Evolutionary conservation across 2,797 vertebrate genomes (phyloP), one percentile per base, ranked within the genome.

Genomic region (Megaceryle alcyon): DNA sequence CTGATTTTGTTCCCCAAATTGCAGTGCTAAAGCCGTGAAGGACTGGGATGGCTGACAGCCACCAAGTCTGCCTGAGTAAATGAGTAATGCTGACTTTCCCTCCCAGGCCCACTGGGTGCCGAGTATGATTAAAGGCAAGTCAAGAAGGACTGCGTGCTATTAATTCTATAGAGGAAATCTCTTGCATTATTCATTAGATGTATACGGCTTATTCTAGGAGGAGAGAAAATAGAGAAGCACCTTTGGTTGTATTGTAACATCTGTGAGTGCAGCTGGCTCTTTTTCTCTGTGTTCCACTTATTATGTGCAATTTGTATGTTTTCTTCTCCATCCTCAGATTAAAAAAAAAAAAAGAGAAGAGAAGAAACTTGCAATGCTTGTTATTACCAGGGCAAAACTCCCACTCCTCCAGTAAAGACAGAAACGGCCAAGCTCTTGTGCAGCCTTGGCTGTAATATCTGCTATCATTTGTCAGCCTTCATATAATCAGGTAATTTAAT

Each of bases 401-500:
- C 39, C 26, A 43, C 77, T 86, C 44, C 60, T 82, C 48, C 53
- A 46, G 33, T 28, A 39, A 23, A 75, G 64, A 35, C 35, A 51
- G 84, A 60, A 73, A 31, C 14, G 33, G 41, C 78, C 88, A 73
- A 12, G 4, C 43, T 93, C 25, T 77, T 73, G n/a, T 49, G 90
- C 80, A 91, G 76, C 73, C 59, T 64, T 65, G 51, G 63, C 48
- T 94, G 63, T 82, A 94, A 61, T 94, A 44, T 69, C 90, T 90
- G 71, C 83, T 95, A 71, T 92, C 71, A 86, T 95, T 91, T 94
- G 77, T 92, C 90, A 91, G 77, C 57, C 77, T 88, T 92, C 68
- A 71, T 26, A 43, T 90, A 96, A 95, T 95, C 96, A 92, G 92
- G 91, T 95, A 94, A 96, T 96, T 96, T 95, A 59, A 56, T 85